Evolutionary conservation across 2,113 vertebrate species (phyloP).

Genomic region (Phyllopteryx taeniolatus): DNA sequence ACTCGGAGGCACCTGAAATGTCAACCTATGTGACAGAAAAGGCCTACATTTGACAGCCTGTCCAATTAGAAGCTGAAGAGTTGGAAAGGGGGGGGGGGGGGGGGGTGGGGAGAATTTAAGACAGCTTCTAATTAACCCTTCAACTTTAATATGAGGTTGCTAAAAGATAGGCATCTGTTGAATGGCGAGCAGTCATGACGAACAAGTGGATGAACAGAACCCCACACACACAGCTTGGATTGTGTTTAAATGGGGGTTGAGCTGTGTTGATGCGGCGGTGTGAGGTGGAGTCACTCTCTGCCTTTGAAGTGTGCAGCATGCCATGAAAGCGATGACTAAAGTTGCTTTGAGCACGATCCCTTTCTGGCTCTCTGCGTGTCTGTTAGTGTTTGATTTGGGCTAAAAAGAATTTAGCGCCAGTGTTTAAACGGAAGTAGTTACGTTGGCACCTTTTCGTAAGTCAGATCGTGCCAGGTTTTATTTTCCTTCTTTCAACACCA

Average conservation of each 20-base stretch:
- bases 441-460: conserved; percentile 36
- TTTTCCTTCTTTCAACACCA: conserved; percentile 37
- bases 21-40: conserved; percentile 77
- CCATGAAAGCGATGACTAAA: conserved; percentile 61
- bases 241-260: conserved; percentile 55
- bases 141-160: conserved; percentile 65
- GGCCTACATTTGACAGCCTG: conserved; percentile 72
- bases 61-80: conserved; percentile 71
- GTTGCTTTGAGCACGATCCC: conserved; percentile 59
- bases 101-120: conserved; percentile 14
- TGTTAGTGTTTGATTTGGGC: conserved; percentile 60
- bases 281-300: conserved; percentile 55
- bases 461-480: conserved; percentile 26
- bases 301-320: conserved; percentile 61
- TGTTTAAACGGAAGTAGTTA: conserved; percentile 45
- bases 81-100: neutral
- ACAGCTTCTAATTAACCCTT: conserved; percentile 69
- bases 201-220: conserved; percentile 39
- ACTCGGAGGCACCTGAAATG: conserved; percentile 81
- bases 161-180: conserved; percentile 53
- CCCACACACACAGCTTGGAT: conserved; percentile 36
- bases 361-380: conserved; percentile 52
- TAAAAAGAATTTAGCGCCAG: conserved; percentile 45
- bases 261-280: conserved; percentile 55
- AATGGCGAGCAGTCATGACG: conserved; percentile 40